Evolutionary conservation across 2,888 invertebrate species (phyloP).

Genomic region (Oscheius sp.): DNA sequence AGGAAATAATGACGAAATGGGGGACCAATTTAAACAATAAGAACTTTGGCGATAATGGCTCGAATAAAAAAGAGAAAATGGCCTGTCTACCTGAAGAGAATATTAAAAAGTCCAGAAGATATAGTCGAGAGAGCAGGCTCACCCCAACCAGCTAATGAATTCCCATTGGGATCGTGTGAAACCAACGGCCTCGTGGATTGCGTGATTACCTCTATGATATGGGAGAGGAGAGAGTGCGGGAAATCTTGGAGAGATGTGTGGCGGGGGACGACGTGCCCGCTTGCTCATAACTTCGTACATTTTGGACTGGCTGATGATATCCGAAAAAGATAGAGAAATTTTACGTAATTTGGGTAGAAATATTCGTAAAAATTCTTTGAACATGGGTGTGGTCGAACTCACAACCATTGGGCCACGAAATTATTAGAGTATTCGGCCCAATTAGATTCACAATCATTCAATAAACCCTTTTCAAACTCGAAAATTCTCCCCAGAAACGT

Average conservation of each 20-base stretch:
- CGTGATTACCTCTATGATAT: constrained; percentile 35
- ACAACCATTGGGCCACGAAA: no score
- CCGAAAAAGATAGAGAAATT: neutral
- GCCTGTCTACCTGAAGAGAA: neutral
- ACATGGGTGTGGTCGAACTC: no score
- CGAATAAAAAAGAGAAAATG: neutral
- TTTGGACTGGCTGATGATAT: no score
- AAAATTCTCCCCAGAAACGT: no score
- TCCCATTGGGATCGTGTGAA: constrained; percentile 38
- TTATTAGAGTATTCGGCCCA: no score
- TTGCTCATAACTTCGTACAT: neutral
- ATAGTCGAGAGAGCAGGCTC: neutral
- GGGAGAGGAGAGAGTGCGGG: neutral
- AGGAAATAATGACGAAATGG: neutral
- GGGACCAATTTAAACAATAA: constrained; percentile 3
- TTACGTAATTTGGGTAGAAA: neutral
- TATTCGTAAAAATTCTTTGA: no score
- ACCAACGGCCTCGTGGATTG: constrained; percentile 34
- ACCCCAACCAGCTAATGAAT: constrained; percentile 26
- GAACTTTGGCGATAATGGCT: neutral
- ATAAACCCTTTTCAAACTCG: no score
- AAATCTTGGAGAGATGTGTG: neutral
- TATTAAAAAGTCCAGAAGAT: no score
- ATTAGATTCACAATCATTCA: no score
- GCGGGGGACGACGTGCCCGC: no score